phyloP scores from a whole-genome alignment of 2,113 vertebrate species.

The Xiphophorus hellerii region DNA sequence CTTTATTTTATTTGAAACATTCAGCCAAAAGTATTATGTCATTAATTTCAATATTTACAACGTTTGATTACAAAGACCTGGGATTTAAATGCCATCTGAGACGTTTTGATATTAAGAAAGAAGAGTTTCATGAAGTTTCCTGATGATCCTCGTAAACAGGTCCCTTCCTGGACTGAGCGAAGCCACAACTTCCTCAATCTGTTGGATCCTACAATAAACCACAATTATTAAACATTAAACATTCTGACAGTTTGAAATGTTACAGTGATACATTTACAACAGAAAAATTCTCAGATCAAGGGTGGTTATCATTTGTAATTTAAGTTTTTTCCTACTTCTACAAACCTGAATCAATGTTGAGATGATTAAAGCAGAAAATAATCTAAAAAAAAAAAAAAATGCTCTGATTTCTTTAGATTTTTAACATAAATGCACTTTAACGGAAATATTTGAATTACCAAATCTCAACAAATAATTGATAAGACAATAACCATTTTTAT shows the following conservation, averaged over 20 bases:
- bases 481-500: neutral
- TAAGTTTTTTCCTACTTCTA: neutral
- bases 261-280: too few relatives aligned
- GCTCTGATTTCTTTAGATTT: neutral
- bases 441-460: neutral
- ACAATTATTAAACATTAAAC: neutral
- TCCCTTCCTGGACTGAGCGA: constrained; percentile 65
- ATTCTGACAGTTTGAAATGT: neutral
- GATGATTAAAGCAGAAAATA: too few relatives aligned
- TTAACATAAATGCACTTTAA: neutral
- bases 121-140: constrained; percentile 66
- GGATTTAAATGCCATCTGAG: too few relatives aligned
- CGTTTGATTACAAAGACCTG: neutral
- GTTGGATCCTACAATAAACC: constrained; percentile 57
- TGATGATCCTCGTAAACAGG: constrained; percentile 70
- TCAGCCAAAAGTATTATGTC: neutral
- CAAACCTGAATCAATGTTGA: neutral
- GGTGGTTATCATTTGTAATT: neutral
- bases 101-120: constrained; percentile 47
- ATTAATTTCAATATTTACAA: neutral
- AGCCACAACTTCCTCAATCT: constrained; percentile 67
- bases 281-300: too few relatives aligned
- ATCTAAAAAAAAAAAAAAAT: too few relatives aligned
- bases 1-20: neutral
- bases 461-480: neutral